These are phyloP conservation scores for Bathynomus jamesi DNA, from an alignment of 1,140 invertebrate species.

Conservation along the genomic window DNA sequence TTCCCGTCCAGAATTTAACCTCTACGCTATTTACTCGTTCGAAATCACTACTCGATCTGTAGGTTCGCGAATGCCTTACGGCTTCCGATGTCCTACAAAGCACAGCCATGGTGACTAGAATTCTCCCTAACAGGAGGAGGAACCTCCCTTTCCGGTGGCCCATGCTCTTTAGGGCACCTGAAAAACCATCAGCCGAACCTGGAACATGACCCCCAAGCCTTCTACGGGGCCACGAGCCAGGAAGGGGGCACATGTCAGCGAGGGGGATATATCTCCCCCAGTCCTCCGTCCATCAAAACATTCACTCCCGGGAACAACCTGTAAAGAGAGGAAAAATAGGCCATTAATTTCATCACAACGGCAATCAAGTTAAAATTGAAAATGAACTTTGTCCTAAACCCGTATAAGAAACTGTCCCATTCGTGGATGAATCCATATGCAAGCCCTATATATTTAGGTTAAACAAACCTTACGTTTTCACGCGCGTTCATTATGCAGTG, in stretches of 20 bases:
- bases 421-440: too few relatives aligned
- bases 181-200: background rate
- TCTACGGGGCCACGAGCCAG: background rate
- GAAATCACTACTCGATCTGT: background rate
- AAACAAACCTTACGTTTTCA: too few relatives aligned
- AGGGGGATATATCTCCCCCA: background rate
- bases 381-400: too few relatives aligned
- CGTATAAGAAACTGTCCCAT: too few relatives aligned
- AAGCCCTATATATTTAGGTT: too few relatives aligned
- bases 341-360: too few relatives aligned
- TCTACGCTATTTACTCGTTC: constrained; percentile 19
- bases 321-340: background rate
- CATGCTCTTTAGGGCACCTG: background rate
- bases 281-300: background rate
- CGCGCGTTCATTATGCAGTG: too few relatives aligned
- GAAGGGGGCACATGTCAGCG: background rate
- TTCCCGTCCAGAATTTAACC: constrained; percentile 41
- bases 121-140: background rate
- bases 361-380: too few relatives aligned
- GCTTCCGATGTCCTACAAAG: background rate
- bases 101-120: background rate
- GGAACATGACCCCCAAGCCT: background rate
- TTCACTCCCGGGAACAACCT: background rate
- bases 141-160: background rate
- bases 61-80: background rate